These are phyloP conservation scores for Steinernema khuongi DNA, from an alignment of 1,140 invertebrate species.

Conservation along the genomic window DNA sequence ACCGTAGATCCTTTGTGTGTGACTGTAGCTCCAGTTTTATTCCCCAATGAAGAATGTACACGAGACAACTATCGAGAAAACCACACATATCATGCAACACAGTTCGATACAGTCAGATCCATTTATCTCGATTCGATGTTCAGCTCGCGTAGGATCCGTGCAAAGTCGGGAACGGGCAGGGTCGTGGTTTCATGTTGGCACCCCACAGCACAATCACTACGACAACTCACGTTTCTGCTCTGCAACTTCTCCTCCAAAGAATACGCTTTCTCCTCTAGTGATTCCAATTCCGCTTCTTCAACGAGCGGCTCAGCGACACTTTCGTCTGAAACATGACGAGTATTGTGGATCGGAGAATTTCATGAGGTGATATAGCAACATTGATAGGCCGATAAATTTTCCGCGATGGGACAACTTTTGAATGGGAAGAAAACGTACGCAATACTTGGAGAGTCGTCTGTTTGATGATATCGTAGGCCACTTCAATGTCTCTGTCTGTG, in stretches of 20 bases:
- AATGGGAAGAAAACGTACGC: slow-evolving; percentile 32
- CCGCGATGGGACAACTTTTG: slow-evolving; percentile 17
- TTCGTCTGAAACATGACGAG: slow-evolving; percentile 43
- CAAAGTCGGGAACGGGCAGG: background rate
- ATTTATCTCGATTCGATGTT: background rate
- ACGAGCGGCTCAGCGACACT: slow-evolving; percentile 50
- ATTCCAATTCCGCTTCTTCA: slow-evolving; percentile 53
- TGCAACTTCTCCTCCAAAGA: slow-evolving; percentile 40
- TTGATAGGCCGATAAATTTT: too few relatives aligned
- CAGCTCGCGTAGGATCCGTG: background rate
- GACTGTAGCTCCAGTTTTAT: too few relatives aligned
- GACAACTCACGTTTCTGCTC: slow-evolving; percentile 6
- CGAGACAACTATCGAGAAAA: too few relatives aligned
- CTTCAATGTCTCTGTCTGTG: slow-evolving; percentile 49
- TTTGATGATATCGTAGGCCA: slow-evolving; percentile 56
- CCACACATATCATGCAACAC: too few relatives aligned
- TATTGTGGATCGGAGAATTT: too few relatives aligned
- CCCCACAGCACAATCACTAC: slow-evolving; percentile 5
- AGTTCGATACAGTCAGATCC: too few relatives aligned
- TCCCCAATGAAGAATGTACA: too few relatives aligned
- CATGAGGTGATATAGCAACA: too few relatives aligned
- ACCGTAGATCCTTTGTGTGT: too few relatives aligned
- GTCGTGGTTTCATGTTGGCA: background rate
- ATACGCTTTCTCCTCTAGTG: slow-evolving; percentile 50
- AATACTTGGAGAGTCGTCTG: slow-evolving; percentile 42